These are phyloP conservation scores for Phyllotis vaccarum DNA, from an alignment of 2,797 vertebrate genomes.

Conservation along the genomic window DNA sequence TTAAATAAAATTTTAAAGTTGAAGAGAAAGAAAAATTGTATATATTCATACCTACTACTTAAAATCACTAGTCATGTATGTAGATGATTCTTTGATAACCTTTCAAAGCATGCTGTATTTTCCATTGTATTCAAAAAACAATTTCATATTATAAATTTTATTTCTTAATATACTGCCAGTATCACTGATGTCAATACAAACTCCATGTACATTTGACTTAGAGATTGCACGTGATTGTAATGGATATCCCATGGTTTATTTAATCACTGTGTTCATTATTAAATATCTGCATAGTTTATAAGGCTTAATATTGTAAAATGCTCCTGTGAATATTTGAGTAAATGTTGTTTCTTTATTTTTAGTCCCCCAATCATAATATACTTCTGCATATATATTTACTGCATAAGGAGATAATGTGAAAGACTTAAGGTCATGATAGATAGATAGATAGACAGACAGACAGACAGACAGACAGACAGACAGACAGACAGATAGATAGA, in stretches of 20 bases:
- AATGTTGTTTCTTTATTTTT: slow-evolving; percentile 8
- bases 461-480: not conserved
- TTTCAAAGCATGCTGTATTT: slow-evolving; percentile 38
- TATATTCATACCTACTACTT: not conserved
- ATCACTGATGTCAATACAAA: slow-evolving; percentile 29
- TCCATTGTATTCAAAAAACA: slow-evolving; percentile 26
- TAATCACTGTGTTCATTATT: slow-evolving; percentile 48
- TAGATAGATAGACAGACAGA: not conserved
- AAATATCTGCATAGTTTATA: slow-evolving; percentile 54
- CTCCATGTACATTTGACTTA: slow-evolving; percentile 42
- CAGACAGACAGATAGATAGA: not conserved
- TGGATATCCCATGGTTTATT: not conserved
- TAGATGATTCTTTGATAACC: slow-evolving; percentile 19
- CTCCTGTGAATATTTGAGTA: slow-evolving; percentile 12
- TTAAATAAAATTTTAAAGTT: slow-evolving; percentile 67
- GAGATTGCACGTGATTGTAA: slow-evolving; percentile 37
- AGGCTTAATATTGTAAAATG: slow-evolving; percentile 28
- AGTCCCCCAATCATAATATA: slow-evolving; percentile 5
- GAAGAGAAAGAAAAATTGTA: not conserved
- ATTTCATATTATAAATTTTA: slow-evolving; percentile 3
- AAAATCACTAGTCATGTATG: slow-evolving; percentile 10
- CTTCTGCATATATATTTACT: not conserved
- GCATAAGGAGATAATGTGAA: not conserved
- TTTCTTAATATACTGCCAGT: slow-evolving; percentile 36
- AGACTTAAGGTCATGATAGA: not conserved